Conservation (phyloP, 2,888 invertebrate genomes). For the Parnassius glacialis region DNA sequence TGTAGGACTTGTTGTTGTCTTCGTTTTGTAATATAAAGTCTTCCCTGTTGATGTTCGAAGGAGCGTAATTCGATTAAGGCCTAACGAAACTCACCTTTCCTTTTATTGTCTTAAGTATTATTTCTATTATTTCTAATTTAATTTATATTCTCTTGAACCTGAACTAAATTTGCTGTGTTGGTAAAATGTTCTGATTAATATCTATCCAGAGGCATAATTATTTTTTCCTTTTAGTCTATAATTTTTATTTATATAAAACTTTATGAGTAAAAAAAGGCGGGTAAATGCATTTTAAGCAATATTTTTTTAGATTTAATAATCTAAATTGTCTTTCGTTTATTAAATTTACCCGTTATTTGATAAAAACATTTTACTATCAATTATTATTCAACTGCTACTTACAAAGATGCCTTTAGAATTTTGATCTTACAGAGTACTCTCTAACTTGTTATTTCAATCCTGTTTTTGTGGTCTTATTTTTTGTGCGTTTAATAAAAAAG, state of each 20-base stretch:
- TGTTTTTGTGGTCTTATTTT: conserved; percentile 1
- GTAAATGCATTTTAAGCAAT: too few relatives aligned
- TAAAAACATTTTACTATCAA: too few relatives aligned
- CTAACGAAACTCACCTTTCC: conserved; percentile 4
- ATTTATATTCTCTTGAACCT: background rate
- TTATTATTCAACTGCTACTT: too few relatives aligned
- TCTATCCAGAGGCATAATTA: too few relatives aligned
- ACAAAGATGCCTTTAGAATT: background rate
- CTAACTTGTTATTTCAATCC: conserved; percentile 1
- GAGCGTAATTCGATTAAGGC: conserved; percentile 13
- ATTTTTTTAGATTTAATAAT: too few relatives aligned
- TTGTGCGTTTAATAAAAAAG: background rate
- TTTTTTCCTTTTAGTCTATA: too few relatives aligned
- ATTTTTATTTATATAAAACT: too few relatives aligned
- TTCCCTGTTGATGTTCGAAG: conserved; percentile 11
- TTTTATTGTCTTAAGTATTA: background rate
- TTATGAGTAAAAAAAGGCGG: too few relatives aligned
- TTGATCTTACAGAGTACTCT: background rate
- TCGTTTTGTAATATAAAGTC: conserved; percentile 6
- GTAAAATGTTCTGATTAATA: too few relatives aligned
- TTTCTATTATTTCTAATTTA: background rate
- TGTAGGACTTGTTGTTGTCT: conserved; percentile 8
- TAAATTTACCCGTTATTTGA: too few relatives aligned
- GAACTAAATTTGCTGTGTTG: too few relatives aligned
- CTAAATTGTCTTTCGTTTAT: too few relatives aligned